Evolutionary conservation across 2,888 invertebrate species (phyloP).

Genomic region (Rhaphigaster nebulosa): DNA sequence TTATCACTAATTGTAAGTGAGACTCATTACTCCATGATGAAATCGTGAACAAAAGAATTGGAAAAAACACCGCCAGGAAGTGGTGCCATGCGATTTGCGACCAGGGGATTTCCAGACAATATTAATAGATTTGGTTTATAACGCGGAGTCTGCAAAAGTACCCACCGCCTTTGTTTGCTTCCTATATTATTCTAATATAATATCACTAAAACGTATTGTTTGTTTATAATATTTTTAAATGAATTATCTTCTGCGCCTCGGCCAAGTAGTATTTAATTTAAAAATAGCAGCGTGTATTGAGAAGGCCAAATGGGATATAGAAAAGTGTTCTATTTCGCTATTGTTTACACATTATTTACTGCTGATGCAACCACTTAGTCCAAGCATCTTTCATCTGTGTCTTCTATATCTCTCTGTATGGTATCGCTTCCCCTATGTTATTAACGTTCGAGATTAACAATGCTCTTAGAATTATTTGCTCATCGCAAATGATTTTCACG

Average conservation of each 20-base stretch:
- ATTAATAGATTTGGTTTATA: conserved; percentile 24
- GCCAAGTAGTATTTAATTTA: neutral
- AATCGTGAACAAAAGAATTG: neutral
- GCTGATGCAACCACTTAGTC: neutral
- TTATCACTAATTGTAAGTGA: neutral
- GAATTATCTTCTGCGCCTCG: neutral
- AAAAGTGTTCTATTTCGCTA: neutral
- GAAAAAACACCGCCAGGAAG: neutral
- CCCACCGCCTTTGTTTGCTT: neutral
- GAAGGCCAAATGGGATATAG: neutral
- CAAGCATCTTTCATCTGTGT: too few relatives aligned
- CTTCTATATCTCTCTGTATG: too few relatives aligned
- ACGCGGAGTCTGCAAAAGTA: neutral
- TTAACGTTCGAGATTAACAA: too few relatives aligned
- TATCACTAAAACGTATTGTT: neutral
- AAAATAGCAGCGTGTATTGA: neutral
- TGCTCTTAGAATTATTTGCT: too few relatives aligned
- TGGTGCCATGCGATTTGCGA: neutral
- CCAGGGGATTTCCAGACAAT: neutral
- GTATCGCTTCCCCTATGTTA: too few relatives aligned
- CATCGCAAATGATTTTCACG: too few relatives aligned
- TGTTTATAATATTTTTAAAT: neutral
- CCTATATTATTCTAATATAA: conserved; percentile 17
- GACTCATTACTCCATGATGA: neutral
- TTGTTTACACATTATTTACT: neutral